Conservation (phyloP, 1,140 invertebrate genomes). For the Tetragonula clypearis region DNA sequence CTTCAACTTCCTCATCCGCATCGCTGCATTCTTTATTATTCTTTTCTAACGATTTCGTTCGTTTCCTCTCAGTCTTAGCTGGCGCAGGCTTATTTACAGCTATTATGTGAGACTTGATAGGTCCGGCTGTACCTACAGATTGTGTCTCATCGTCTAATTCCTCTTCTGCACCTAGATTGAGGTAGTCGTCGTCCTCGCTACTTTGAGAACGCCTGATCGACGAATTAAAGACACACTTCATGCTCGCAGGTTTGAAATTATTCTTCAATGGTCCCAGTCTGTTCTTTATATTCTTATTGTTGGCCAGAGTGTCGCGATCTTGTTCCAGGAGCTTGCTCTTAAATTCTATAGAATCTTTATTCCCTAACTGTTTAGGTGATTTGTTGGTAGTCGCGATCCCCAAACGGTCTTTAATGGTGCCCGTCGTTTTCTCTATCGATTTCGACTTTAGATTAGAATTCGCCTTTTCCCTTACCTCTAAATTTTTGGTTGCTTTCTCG, state of each 20-base stretch:
- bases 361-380: conserved; percentile 70
- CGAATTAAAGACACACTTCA: conserved; percentile 50
- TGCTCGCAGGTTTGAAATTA: conserved; percentile 71
- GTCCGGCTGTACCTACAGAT: conserved; percentile 66
- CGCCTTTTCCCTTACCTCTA: conserved; percentile 58
- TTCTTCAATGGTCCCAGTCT: conserved; percentile 79
- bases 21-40: conserved; percentile 53
- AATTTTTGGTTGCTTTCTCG: conserved; percentile 50
- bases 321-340: conserved; percentile 39
- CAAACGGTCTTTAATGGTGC: conserved; percentile 72
- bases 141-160: conserved; percentile 74
- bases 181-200: conserved; percentile 78
- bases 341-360: conserved; percentile 70
- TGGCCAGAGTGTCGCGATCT: conserved; percentile 68
- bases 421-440: conserved; percentile 40
- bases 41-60: conserved; percentile 41
- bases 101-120: conserved; percentile 78
- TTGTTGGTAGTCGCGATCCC: conserved; percentile 54
- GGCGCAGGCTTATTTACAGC: conserved; percentile 69
- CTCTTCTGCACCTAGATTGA: conserved; percentile 46
- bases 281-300: conserved; percentile 80
- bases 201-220: conserved; percentile 32
- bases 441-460: conserved; percentile 31
- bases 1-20: conserved; percentile 67
- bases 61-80: conserved; percentile 50